A percentile compares a stretch with the other conserved stretches of the same genome.
phyloP scores from a whole-genome alignment of 2,888 invertebrate species.

The Neoaliturus tenellus region DNA sequence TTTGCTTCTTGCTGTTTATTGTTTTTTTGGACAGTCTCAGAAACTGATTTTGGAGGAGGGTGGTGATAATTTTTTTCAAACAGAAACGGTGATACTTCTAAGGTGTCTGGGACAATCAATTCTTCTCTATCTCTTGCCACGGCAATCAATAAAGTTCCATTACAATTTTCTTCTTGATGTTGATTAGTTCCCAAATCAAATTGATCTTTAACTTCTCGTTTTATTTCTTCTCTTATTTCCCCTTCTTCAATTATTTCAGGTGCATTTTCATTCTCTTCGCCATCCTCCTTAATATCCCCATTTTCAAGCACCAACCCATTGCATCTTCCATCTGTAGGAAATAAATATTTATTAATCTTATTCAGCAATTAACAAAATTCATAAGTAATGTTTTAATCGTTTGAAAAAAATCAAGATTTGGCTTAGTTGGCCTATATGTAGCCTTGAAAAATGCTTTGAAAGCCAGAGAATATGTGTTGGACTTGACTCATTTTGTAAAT shows the following conservation, averaged over 20 bases:
- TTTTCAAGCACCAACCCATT: not conserved
- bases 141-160: not conserved
- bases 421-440: too few relatives aligned
- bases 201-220: not conserved
- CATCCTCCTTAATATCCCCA: not conserved
- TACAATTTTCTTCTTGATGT: not conserved
- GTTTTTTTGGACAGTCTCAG: not conserved
- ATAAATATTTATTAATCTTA: not conserved
- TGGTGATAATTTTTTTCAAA: not conserved
- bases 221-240: not conserved
- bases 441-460: too few relatives aligned
- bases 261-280: not conserved
- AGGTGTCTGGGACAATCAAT: conserved; percentile 19
- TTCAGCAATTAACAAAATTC: not conserved
- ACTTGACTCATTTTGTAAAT: too few relatives aligned
- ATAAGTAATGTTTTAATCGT: not conserved
- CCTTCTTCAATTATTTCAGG: not conserved
- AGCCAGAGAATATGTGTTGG: too few relatives aligned
- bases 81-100: not conserved
- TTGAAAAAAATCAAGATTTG: too few relatives aligned
- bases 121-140: not conserved
- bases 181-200: not conserved
- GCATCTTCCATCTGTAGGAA: not conserved
- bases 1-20: not conserved
- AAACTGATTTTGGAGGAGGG: not conserved